A percentile compares a stretch with the other conserved stretches of the same genome.
phyloP scores from a whole-genome alignment of 1,140 invertebrate genomes.

The Musca vetustissima region DNA sequence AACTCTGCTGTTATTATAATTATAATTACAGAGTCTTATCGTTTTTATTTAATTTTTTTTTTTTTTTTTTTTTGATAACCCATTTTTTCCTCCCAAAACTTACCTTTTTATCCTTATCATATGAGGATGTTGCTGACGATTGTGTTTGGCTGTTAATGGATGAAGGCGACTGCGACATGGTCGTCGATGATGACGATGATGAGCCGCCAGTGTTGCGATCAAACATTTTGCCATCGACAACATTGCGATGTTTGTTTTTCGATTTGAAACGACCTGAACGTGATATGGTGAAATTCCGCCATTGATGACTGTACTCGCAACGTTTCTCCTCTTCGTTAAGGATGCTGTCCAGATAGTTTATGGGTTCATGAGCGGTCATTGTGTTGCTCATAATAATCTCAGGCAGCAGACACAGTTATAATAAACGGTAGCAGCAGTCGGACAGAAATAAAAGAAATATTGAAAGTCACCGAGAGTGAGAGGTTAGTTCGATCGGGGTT shows the following conservation, averaged over 20 bases:
- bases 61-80: too few species aligned
- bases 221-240: constrained; percentile 50
- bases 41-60: too few species aligned
- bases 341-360: constrained; percentile 51
- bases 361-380: constrained; percentile 50
- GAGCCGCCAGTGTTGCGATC: constrained; percentile 29
- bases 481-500: too few species aligned
- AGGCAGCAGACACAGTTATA: too few species aligned
- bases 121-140: constrained; percentile 24
- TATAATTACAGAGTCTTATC: too few species aligned
- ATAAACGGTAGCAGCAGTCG: too few species aligned
- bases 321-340: constrained; percentile 51
- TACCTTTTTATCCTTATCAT: constrained; percentile 33
- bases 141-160: constrained; percentile 11
- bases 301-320: constrained; percentile 51
- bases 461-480: too few species aligned
- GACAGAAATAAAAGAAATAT: too few species aligned
- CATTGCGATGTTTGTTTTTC: constrained; percentile 52
- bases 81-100: background rate
- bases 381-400: constrained; percentile 34
- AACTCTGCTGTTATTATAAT: too few species aligned
- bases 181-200: constrained; percentile 3
- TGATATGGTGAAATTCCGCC: constrained; percentile 53
- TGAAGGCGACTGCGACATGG: background rate
- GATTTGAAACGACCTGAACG: constrained; percentile 52